Conservation (phyloP, 2,113 vertebrate species). For the Bostrychus sinensis region DNA sequence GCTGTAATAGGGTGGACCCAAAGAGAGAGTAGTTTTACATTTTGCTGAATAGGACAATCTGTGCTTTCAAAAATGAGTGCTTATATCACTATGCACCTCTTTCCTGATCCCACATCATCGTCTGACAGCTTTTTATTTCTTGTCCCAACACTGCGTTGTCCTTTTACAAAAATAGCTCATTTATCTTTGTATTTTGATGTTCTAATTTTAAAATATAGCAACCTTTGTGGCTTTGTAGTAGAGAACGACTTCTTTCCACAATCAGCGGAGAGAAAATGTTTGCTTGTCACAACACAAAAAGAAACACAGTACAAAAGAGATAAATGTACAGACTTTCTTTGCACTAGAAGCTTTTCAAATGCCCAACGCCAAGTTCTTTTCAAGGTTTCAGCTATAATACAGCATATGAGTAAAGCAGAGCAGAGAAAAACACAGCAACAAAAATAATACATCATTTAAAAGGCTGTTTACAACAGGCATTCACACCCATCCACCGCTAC, state of each 20-base stretch:
- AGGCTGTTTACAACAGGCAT: slow-evolving; percentile 34
- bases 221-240: background rate
- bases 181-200: background rate
- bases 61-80: background rate
- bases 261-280: background rate
- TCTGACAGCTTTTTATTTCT: slow-evolving; percentile 6
- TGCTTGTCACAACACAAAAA: background rate
- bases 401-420: slow-evolving; percentile 19
- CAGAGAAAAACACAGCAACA: slow-evolving; percentile 27
- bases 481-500: slow-evolving; percentile 26
- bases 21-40: slow-evolving; percentile 9
- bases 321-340: background rate
- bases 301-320: slow-evolving; percentile 14
- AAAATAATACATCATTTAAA: slow-evolving; percentile 32
- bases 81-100: background rate
- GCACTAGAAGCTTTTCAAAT: background rate
- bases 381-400: slow-evolving; percentile 25
- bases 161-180: background rate
- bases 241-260: background rate
- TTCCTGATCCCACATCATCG: background rate
- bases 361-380: slow-evolving; percentile 27
- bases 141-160: slow-evolving; percentile 7
- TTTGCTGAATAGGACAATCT: slow-evolving; percentile 2
- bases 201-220: background rate
- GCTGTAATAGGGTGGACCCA: background rate